These are phyloP conservation scores for Ethmia dodecea DNA, from an alignment of 2,888 invertebrate genomes.

Conservation along the genomic window DNA sequence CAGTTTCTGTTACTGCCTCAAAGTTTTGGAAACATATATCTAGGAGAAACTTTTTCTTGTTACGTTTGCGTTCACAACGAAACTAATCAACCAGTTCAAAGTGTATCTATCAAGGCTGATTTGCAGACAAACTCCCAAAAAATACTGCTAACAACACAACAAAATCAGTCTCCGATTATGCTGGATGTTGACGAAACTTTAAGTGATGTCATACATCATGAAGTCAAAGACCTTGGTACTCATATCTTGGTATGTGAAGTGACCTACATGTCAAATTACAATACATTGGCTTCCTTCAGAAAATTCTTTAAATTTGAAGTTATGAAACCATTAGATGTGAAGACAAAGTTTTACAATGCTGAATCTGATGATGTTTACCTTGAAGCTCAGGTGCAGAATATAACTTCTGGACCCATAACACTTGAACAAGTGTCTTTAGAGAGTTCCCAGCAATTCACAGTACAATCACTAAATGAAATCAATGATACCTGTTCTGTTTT, in stretches of 20 bases:
- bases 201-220: slow-evolving; percentile 97
- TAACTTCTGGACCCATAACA: slow-evolving; percentile 94
- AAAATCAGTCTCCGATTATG: slow-evolving; percentile 79
- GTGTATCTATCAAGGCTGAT: slow-evolving; percentile 93
- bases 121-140: slow-evolving; percentile 95
- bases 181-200: slow-evolving; percentile 89
- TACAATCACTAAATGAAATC: slow-evolving; percentile 84
- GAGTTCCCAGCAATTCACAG: slow-evolving; percentile 93
- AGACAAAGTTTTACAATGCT: slow-evolving; percentile 98
- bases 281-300: slow-evolving; percentile 89
- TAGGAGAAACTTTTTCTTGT: slow-evolving; percentile 98
- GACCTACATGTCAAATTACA: slow-evolving; percentile 87
- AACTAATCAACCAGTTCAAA: slow-evolving; percentile 88
- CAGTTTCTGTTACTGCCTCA: slow-evolving; percentile 96
- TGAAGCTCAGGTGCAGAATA: slow-evolving; percentile 91
- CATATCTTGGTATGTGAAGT: slow-evolving; percentile 99
- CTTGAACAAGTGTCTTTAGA: slow-evolving; percentile 96
- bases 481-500: slow-evolving; percentile 84
- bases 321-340: slow-evolving; percentile 97
- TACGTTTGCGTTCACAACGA: slow-evolving; percentile 98
- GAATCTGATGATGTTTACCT: slow-evolving; percentile 87
- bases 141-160: slow-evolving; percentile 87
- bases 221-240: slow-evolving; percentile 99
- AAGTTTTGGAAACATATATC: slow-evolving; percentile 97
- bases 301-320: slow-evolving; percentile 99